These are phyloP conservation scores for Oceanodroma leucorhoa DNA, from an alignment of 2,797 vertebrate species.

Conservation along the genomic window DNA sequence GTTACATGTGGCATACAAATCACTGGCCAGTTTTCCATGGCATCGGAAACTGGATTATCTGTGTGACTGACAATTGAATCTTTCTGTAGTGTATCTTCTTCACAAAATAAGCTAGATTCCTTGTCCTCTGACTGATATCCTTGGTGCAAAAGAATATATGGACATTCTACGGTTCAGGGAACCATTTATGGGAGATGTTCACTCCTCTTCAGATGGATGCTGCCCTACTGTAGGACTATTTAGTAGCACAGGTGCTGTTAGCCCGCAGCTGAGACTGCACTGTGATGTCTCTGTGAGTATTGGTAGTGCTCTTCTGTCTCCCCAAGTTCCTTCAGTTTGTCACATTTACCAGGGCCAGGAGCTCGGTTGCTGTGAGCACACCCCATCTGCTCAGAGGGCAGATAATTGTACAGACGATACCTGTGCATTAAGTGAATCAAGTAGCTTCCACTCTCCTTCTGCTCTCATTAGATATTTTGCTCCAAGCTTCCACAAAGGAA, in stretches of 20 bases:
- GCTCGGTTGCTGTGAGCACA: neutral
- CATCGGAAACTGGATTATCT: neutral
- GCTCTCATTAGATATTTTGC: constrained; percentile 36
- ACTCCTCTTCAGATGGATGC: neutral
- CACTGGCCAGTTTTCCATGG: neutral
- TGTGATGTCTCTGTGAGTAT: neutral
- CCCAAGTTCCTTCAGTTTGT: neutral
- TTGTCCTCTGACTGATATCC: neutral
- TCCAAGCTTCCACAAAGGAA: constrained; percentile 20
- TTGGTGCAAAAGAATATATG: neutral
- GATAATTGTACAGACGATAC: neutral
- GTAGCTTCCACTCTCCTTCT: neutral
- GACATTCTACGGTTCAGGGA: neutral
- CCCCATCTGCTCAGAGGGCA: neutral
- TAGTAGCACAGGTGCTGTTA: neutral
- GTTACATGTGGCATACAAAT: neutral
- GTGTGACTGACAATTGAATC: neutral
- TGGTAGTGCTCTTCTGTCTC: neutral
- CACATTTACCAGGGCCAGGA: neutral
- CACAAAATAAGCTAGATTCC: neutral
- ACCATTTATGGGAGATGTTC: neutral
- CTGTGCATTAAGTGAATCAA: neutral
- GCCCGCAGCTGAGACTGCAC: rapidly evolving
- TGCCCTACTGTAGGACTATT: neutral
- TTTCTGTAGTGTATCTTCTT: neutral